Base-by-base conservation (phyloP, 2,113 vertebrate species). In the Cichladusa arquata region DNA sequence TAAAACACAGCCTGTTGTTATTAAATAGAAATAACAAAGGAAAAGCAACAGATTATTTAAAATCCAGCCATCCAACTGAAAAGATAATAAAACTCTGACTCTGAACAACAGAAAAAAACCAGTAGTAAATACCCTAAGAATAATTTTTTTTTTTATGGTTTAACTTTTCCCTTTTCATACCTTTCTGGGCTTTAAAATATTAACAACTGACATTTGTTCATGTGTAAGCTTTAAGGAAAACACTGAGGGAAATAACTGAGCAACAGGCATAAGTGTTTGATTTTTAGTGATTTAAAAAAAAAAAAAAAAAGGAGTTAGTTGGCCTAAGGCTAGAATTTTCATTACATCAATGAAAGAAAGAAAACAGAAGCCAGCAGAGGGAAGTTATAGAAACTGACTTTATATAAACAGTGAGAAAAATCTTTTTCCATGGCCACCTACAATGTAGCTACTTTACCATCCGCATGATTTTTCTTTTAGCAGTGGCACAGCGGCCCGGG, bases 361-460 rank as follows among this genome's bases (percentile, higher is more conserved):
- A 96, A 98, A 98, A 97, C 97, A 98, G 98, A 97, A 98, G 97
- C 96, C 88, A 79, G 62, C 76, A 95, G 87, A 97, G 87, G 91
- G 94, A 89, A 97, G 88, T 95, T 97, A 97, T 92, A 98, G 97
- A 97, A 98, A 97, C 96, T 97, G 96, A 98, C 96, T 98, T 97
- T 95, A 90, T 95, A 96, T 97, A 98, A 98, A 98, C 96, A 95
- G 86, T 92, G 58, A 93, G 86, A 96, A 93, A 97, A 96, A 96
- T 90, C 94, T 84, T 88, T 93, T 92, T 96, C 90, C 92, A 92
- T 56, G 96, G 88, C 97, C 97, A 98, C 97, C 97, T 98, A 98
- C 97, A 92, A 96, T 0, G 95, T 69, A 97, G 95, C 96, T 97
- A 85, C 97, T 97, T 97, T 67, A 95, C 93, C 83, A 96, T 95